A percentile compares a stretch with the other conserved stretches of the same genome.
These are phyloP conservation scores for Anagrus nilaparvatae DNA, from an alignment of 1,140 invertebrate genomes.

Conservation along the genomic window DNA sequence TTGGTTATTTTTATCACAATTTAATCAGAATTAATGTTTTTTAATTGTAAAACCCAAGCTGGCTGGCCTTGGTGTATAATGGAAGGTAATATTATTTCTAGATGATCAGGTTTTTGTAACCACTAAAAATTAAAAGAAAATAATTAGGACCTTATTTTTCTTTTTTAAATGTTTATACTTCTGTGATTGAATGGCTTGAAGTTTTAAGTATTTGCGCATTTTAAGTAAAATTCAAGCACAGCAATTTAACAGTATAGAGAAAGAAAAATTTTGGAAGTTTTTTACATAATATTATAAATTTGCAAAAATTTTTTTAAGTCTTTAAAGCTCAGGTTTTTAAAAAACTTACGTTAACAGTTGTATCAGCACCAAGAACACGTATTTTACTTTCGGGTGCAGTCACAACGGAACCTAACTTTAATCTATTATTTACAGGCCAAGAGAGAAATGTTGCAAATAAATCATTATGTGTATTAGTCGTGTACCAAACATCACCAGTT, in stretches of 20 bases:
- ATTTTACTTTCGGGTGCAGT: slow-evolving; percentile 14
- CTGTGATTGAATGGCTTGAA: too few relatives aligned
- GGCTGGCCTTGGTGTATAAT: slow-evolving; percentile 28
- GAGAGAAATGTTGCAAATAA: slow-evolving; percentile 56
- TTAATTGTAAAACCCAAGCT: slow-evolving; percentile 35
- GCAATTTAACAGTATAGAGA: too few relatives aligned
- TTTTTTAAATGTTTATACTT: too few relatives aligned
- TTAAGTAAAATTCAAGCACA: too few relatives aligned
- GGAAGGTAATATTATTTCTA: slow-evolving; percentile 24
- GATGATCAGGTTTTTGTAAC: slow-evolving; percentile 11
- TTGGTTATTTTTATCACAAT: too few relatives aligned
- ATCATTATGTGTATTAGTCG: slow-evolving; percentile 36
- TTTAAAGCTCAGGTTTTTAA: not conserved
- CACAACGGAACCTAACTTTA: slow-evolving; percentile 39
- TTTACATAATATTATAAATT: too few relatives aligned
- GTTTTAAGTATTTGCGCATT: too few relatives aligned
- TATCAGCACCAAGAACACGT: slow-evolving; percentile 19
- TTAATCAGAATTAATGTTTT: too few relatives aligned
- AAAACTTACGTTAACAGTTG: slow-evolving; percentile 18
- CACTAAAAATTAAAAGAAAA: too few relatives aligned
- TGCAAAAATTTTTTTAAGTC: too few relatives aligned
- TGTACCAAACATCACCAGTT: slow-evolving; percentile 68
- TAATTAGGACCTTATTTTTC: too few relatives aligned
- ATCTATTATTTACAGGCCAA: slow-evolving; percentile 51
- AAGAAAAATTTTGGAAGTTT: too few relatives aligned